Evolutionary conservation across 2,797 vertebrate species (phyloP), one percentile per base, ranked within the genome.

Genomic region (Pangasius macronema): DNA sequence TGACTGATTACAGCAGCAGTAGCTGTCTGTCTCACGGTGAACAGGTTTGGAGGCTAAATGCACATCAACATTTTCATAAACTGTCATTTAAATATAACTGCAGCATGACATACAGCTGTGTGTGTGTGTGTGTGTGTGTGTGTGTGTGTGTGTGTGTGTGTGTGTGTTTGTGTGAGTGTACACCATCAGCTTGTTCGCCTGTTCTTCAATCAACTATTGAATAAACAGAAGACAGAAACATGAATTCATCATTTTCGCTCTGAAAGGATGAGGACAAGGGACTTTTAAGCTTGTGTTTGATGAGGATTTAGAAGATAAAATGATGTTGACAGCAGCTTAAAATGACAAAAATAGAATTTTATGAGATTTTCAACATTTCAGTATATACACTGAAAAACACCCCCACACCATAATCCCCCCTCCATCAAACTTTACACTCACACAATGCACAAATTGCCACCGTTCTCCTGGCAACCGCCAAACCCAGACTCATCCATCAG

Each of bases 181-280:
- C n/a, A 39, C 3, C 22, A 42, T 61, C 79, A 61, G 36, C 39
- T 82, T 65, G 61, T 65, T 82, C 8, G 24, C 30, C 39, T 73
- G 22, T 70, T 85, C 33, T 82, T 72, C 65, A 55, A 72, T 84
- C 82, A 70, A 70, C 72, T 70, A 72, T 72, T 84, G 39, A 84
- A 72, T 72, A 84, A 72, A 72, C 65, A 57, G 82, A 70, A 84
- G 82, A 84, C 82, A 84, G 65, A 70, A 70, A 72, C 49, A 84
- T 84, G 49, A 84, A 84, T 70, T 84, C 67, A 72, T 70, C 67
- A 84, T 27, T 72, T 84, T 84, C 1, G 1, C 65, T 55, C 49
- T 84, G 82, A 84, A 49, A 55, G 65, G 46, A 55, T 72, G 49
- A 70, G 20, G 67, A 84, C 82, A 72, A 9, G 46, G 2, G 67